phyloP scores from a whole-genome alignment of 2,113 vertebrate genomes.

The Megaleporinus macrocephalus region DNA sequence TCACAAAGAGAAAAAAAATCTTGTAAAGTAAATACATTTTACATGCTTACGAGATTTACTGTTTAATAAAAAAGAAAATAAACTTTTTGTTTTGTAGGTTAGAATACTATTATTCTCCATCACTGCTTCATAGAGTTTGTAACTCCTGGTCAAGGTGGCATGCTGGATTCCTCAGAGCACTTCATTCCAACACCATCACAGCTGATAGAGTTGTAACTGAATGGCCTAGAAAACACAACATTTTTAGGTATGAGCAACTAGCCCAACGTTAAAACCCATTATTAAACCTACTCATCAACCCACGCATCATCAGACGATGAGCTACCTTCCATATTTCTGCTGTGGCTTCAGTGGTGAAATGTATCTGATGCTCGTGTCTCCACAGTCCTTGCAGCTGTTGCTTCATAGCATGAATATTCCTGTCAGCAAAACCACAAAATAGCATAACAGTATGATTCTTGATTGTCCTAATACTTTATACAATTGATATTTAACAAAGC shows the following conservation, averaged over 20 bases:
- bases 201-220: background rate
- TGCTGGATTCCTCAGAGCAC: background rate
- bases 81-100: no score
- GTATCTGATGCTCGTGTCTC: conserved; percentile 78
- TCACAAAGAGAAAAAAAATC: no score
- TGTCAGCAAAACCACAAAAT: conserved; percentile 58
- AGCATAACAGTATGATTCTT: background rate
- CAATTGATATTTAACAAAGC: background rate
- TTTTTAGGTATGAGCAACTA: background rate
- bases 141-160: background rate
- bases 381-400: conserved; percentile 84
- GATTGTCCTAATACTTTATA: background rate
- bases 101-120: background rate
- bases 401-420: conserved; percentile 88
- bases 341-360: conserved; percentile 83
- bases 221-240: background rate
- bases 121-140: background rate
- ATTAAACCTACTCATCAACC: background rate
- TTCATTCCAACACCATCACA: background rate
- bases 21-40: no score
- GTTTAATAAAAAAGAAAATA: no score
- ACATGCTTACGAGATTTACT: no score
- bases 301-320: no score
- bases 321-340: conserved; percentile 84
- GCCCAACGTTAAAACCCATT: background rate